phyloP scores from a whole-genome alignment of 2,797 vertebrate species.

The Danio tinwini region DNA sequence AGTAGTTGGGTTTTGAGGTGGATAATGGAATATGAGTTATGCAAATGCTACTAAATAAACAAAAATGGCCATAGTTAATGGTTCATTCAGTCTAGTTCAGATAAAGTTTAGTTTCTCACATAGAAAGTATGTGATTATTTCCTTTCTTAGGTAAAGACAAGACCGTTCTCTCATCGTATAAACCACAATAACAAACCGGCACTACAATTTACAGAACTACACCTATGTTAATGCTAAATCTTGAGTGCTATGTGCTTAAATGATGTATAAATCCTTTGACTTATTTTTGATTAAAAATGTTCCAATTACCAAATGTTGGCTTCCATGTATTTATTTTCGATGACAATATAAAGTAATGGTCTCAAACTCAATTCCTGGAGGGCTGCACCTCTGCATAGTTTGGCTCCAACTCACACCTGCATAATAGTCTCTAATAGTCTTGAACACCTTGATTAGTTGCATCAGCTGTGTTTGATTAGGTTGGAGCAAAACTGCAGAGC shows the following conservation, averaged over 20 bases:
- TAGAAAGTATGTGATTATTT: slow-evolving; percentile 3
- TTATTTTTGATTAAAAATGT: slow-evolving; percentile 45
- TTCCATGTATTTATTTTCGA: not conserved
- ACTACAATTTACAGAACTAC: slow-evolving; percentile 11
- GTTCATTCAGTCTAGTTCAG: not conserved
- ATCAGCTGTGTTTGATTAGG: too few species aligned
- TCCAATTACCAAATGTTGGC: not conserved
- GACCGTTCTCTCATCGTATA: not conserved
- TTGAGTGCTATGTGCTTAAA: slow-evolving; percentile 12
- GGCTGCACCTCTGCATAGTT: too few species aligned
- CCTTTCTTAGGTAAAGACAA: not conserved
- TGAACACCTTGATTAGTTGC: too few species aligned
- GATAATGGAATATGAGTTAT: not conserved
- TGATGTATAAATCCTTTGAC: slow-evolving; percentile 44
- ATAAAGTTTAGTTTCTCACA: not conserved
- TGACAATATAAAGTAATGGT: not conserved
- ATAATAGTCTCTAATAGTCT: too few species aligned
- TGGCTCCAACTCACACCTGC: too few species aligned
- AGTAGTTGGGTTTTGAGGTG: not conserved
- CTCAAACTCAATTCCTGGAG: too few species aligned
- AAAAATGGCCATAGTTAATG: not conserved
- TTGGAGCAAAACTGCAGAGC: too few species aligned
- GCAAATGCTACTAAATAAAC: too few species aligned
- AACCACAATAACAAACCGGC: not conserved
- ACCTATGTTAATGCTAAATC: not conserved